Evolutionary conservation across 2,113 vertebrate genomes (phyloP).

Genomic region (Oryzias woworae): DNA sequence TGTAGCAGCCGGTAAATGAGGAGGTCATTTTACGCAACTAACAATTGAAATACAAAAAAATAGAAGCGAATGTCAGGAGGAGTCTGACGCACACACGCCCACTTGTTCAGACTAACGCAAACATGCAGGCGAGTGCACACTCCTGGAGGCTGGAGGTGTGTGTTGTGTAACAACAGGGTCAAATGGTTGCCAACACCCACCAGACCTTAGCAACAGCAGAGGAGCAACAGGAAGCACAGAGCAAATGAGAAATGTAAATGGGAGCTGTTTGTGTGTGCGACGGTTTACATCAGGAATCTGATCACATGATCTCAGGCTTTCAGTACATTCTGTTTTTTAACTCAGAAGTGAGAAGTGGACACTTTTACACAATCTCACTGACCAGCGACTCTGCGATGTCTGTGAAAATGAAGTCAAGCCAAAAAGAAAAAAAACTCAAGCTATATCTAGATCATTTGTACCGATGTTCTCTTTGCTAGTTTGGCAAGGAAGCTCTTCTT

Average conservation of each 20-base stretch:
- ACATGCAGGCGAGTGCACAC: slow-evolving; percentile 40
- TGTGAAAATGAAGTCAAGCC: not conserved
- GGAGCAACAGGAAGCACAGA: not conserved
- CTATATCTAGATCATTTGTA: not conserved
- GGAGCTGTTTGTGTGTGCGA: not conserved
- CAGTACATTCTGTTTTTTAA: not conserved
- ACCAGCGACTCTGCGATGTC: not conserved
- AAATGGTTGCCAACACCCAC: slow-evolving; percentile 63
- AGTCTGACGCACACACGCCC: slow-evolving; percentile 44
- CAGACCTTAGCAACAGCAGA: slow-evolving; percentile 53
- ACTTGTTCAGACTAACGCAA: slow-evolving; percentile 32
- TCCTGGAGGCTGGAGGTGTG: slow-evolving; percentile 53
- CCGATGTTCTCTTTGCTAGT: too few relatives aligned
- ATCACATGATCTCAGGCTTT: slow-evolving; percentile 10
- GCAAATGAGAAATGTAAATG: not conserved
- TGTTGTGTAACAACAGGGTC: slow-evolving; percentile 71
- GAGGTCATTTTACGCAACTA: slow-evolving; percentile 24
- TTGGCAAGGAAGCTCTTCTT: too few relatives aligned
- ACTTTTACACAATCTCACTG: too few relatives aligned
- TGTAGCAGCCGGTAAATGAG: slow-evolving; percentile 15
- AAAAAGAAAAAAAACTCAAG: not conserved
- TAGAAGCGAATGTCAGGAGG: slow-evolving; percentile 9
- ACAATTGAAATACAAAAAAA: not conserved
- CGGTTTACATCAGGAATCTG: slow-evolving; percentile 1
- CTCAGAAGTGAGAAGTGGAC: too few relatives aligned